Evolutionary conservation across 1,140 invertebrate species (phyloP).

Genomic region (Rhagoletis zephyria): DNA sequence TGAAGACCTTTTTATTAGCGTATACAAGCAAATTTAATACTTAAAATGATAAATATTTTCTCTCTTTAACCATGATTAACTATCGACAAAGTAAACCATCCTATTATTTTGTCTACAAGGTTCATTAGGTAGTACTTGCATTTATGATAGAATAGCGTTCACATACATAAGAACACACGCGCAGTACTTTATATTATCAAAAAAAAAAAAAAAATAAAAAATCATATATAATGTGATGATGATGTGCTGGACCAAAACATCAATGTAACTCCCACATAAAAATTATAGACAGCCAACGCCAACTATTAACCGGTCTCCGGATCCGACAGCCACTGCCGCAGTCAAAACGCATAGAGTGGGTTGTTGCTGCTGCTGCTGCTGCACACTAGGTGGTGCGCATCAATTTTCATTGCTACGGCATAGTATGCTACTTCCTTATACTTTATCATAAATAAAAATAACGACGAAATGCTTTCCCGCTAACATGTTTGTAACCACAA

Average conservation of each 20-base stretch:
- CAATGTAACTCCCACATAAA: conserved; percentile 44
- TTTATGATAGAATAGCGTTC: background rate
- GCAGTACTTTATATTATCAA: too few species aligned
- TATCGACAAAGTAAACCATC: too few species aligned
- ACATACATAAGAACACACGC: too few species aligned
- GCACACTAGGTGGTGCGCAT: background rate
- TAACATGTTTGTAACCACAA: conserved; percentile 1
- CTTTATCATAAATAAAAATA: conserved; percentile 43
- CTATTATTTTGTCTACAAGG: background rate
- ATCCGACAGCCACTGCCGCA: background rate
- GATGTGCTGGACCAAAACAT: conserved; percentile 41
- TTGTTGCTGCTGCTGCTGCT: background rate
- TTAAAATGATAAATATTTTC: too few species aligned
- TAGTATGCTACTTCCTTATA: conserved; percentile 41
- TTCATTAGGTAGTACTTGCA: too few species aligned
- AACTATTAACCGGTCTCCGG: background rate
- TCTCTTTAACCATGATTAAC: too few species aligned
- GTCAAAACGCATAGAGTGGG: background rate
- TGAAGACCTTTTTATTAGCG: too few species aligned
- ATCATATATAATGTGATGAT: background rate
- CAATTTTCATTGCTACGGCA: conserved; percentile 39
- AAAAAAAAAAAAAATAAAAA: too few species aligned
- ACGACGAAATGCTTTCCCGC: conserved; percentile 42
- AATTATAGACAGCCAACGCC: conserved; percentile 30
- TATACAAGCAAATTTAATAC: too few species aligned